These are phyloP conservation scores for Amblyopsis hoosieri DNA, from an alignment of 2,797 vertebrate genomes.

Conservation along the genomic window DNA sequence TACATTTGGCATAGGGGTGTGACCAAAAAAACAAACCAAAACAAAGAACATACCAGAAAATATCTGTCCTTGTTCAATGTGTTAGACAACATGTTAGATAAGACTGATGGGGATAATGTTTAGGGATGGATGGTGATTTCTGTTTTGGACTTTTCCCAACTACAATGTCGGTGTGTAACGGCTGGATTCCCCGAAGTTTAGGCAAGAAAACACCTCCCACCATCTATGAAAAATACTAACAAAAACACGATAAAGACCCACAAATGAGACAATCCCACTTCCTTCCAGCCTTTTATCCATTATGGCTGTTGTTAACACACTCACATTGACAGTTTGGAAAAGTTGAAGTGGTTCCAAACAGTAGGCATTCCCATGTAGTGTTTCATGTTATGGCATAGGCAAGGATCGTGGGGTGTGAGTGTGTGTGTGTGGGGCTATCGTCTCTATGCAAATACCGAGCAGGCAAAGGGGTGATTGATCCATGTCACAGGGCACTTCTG, in stretches of 20 bases:
- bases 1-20: slow-evolving; percentile 74
- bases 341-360: slow-evolving; percentile 31
- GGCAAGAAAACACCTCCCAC: not conserved
- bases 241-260: no score
- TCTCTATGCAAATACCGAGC: slow-evolving; percentile 69
- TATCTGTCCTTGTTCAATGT: slow-evolving; percentile 56
- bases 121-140: slow-evolving; percentile 33
- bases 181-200: slow-evolving; percentile 37
- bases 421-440: slow-evolving; percentile 21
- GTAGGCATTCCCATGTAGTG: slow-evolving; percentile 36
- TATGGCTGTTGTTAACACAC: slow-evolving; percentile 39
- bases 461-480: slow-evolving; percentile 71
- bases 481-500: slow-evolving; percentile 74
- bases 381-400: slow-evolving; percentile 22
- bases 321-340: slow-evolving; percentile 38
- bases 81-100: slow-evolving; percentile 47
- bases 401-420: slow-evolving; percentile 32
- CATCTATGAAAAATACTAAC: not conserved
- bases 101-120: slow-evolving; percentile 1
- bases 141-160: slow-evolving; percentile 36
- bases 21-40: slow-evolving; percentile 57
- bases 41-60: slow-evolving; percentile 61
- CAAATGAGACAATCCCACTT: not conserved
- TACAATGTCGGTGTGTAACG: slow-evolving; percentile 48
- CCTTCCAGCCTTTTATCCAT: slow-evolving; percentile 23